Evolutionary conservation across 1,140 invertebrate species (phyloP).

Genomic region (Leptinotarsa undecemlineata): DNA sequence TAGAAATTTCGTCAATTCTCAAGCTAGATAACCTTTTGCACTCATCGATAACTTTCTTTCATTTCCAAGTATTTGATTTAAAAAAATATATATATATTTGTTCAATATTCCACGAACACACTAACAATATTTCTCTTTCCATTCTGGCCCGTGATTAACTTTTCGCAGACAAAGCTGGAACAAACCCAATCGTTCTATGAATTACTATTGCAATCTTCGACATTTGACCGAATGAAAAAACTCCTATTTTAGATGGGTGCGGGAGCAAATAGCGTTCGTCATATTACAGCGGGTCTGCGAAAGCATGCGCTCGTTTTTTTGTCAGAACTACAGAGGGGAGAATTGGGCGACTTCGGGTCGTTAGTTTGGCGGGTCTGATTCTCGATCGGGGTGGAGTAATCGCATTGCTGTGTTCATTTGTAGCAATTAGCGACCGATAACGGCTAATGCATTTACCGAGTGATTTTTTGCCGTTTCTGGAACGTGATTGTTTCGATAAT

Average conservation of each 20-base stretch:
- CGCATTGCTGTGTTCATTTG: slow-evolving; percentile 42
- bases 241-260: slow-evolving; percentile 34
- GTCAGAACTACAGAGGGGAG: background rate
- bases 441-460: slow-evolving; percentile 39
- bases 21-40: too few species aligned
- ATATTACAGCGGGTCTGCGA: slow-evolving; percentile 34
- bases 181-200: slow-evolving; percentile 26
- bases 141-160: background rate
- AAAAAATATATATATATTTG: background rate
- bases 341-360: slow-evolving; percentile 27
- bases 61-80: too few species aligned
- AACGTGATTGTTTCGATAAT: slow-evolving; percentile 34
- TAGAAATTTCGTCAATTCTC: too few species aligned
- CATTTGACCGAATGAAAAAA: slow-evolving; percentile 39
- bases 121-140: slow-evolving; percentile 1
- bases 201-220: slow-evolving; percentile 38
- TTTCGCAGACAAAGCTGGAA: slow-evolving; percentile 9
- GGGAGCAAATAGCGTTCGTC: slow-evolving; percentile 40
- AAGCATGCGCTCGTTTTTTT: slow-evolving; percentile 3
- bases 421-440: slow-evolving; percentile 44
- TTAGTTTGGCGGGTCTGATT: slow-evolving; percentile 31
- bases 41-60: too few species aligned
- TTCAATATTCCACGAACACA: background rate
- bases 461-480: slow-evolving; percentile 34
- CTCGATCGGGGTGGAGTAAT: slow-evolving; percentile 34